These are phyloP conservation scores for Tetheella fluctuosa DNA, from an alignment of 2,888 invertebrate genomes.

Conservation along the genomic window DNA sequence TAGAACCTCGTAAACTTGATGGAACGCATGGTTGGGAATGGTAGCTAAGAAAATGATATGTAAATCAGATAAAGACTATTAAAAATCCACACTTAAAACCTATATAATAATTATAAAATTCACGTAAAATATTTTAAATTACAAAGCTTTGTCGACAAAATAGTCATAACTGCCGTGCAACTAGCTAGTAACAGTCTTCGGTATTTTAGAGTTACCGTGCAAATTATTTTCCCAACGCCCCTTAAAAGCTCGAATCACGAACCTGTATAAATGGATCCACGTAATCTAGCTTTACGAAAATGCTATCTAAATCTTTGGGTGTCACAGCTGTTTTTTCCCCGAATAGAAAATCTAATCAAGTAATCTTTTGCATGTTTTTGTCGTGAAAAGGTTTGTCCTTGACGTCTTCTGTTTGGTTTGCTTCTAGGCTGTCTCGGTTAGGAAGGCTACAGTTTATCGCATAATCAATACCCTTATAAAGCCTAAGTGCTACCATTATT, in stretches of 20 bases:
- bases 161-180: neutral
- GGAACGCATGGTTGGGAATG: neutral
- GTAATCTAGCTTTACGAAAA: too few species aligned
- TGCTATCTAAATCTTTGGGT: too few species aligned
- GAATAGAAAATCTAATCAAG: too few species aligned
- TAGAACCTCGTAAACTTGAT: neutral
- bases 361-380: too few species aligned
- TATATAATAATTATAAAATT: too few species aligned
- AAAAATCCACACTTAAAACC: too few species aligned
- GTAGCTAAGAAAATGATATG: too few species aligned
- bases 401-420: too few species aligned
- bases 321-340: too few species aligned
- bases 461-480: neutral
- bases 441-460: neutral
- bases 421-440: too few species aligned
- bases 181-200: neutral
- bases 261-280: neutral
- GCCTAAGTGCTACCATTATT: slow-evolving; percentile 1
- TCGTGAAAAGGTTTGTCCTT: too few species aligned
- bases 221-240: neutral
- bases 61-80: too few species aligned
- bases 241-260: neutral
- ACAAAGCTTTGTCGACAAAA: neutral
- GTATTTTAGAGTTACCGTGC: neutral
- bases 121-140: neutral